These are phyloP conservation scores for Clarias fuscus DNA, from an alignment of 2,797 vertebrate species.

Conservation along the genomic window DNA sequence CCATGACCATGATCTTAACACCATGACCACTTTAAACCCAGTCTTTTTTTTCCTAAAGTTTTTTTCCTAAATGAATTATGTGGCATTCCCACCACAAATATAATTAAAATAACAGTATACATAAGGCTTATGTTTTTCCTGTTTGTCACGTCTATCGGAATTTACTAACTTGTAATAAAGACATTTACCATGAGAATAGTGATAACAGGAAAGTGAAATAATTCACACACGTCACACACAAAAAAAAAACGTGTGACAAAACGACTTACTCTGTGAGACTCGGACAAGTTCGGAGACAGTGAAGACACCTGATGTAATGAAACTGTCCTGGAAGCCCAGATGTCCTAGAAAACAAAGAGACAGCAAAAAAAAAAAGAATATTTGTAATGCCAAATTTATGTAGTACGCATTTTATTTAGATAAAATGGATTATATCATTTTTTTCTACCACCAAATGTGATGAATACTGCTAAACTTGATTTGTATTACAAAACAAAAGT, in stretches of 20 bases:
- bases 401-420: background rate
- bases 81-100: background rate
- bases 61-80: background rate
- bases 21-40: background rate
- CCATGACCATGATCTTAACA: background rate
- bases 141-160: background rate
- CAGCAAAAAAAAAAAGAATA: background rate
- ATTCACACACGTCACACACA: background rate
- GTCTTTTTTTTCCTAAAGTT: no score
- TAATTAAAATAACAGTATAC: background rate
- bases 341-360: conserved; percentile 83
- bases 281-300: conserved; percentile 95
- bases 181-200: background rate
- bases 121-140: background rate
- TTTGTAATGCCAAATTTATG: background rate
- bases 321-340: conserved; percentile 98
- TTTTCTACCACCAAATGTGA: background rate
- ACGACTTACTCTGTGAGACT: conserved; percentile 94
- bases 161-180: background rate
- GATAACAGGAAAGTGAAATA: background rate
- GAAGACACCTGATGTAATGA: conserved; percentile 97
- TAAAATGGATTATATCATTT: background rate
- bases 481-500: background rate
- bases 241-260: background rate
- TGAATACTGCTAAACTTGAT: background rate